Evolutionary conservation across 2,888 invertebrate genomes (phyloP), one percentile per base, ranked within the genome.

Genomic region (Petrophora chlorosata): DNA sequence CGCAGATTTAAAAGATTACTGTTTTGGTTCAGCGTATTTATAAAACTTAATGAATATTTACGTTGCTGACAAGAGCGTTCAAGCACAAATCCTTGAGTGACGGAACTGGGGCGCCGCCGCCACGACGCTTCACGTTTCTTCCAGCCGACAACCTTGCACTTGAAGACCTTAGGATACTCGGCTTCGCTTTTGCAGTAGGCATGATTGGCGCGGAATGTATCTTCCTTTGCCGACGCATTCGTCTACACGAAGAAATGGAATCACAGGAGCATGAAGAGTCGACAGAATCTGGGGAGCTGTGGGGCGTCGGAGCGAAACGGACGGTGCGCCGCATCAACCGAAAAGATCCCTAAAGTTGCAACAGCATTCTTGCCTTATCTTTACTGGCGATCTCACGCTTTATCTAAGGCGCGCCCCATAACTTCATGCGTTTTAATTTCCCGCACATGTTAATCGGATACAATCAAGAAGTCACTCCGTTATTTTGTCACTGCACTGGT

Each of bases 51-150:
- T 33, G 4, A 44, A 36, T 36, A 44, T 44, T 50, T 59, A 92
- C 93, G 85, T 92, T 90, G 62, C 83, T 71, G 26, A 92, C 85
- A 32, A 93, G 83, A 43, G 91, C 77, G 66, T 92, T 88, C 70
- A 93, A 78, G 68, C 93, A 92, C 22, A 93, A 64, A 32, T 87
- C 86, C 56, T 91, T 91, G 16, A 92, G 73, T 3, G 77, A 75
- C 28, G 84, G 79, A 28, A 92, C 83, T n/a, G n/a, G 16, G 77
- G 65, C 48, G 75, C 66, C n/a, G n/a, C n/a, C n/a, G n/a, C 83
- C 82, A 49, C 91, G 84, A 61, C 91, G 60, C 59, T 50, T 67
- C n/a, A 45, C 22, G 32, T 61, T 52, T 56, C 63, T 70, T 56
- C 60, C 54, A 45, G 61, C 67, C 5, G 48, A 23, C 35, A 66